Evolutionary conservation across 2,113 vertebrate species (phyloP).

Genomic region (Capra hircus): DNA sequence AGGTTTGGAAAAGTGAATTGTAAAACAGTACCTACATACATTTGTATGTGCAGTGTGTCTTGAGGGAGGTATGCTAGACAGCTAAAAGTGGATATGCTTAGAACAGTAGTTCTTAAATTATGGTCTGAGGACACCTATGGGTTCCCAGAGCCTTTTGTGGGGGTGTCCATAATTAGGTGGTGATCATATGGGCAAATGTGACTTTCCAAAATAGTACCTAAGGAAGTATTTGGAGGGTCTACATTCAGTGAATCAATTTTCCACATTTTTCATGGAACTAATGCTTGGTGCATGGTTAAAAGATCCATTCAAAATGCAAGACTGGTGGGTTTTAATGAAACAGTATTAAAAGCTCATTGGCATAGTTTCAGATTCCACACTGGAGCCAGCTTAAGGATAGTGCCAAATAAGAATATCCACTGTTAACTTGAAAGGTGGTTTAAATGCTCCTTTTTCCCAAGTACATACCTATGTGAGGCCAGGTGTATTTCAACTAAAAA

Average conservation of each 20-base stretch:
- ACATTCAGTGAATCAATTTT: background rate
- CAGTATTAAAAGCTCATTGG: background rate
- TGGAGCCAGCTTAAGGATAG: background rate
- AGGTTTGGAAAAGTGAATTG: background rate
- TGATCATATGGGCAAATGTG: background rate
- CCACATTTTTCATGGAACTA: background rate
- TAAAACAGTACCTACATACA: background rate
- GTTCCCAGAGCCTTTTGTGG: background rate
- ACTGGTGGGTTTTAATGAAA: background rate
- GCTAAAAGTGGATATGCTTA: background rate
- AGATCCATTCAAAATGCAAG: background rate
- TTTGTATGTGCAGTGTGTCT: background rate
- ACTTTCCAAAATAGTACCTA: background rate
- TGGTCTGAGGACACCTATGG: background rate
- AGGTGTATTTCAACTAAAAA: background rate
- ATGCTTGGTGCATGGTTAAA: background rate
- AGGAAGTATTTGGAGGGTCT: background rate
- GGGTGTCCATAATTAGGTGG: background rate
- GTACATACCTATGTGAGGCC: background rate
- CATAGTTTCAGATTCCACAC: background rate
- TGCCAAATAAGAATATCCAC: background rate
- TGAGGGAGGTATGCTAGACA: background rate
- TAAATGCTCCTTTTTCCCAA: background rate
- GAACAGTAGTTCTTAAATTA: background rate
- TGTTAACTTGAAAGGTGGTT: background rate